Evolutionary conservation across 2,113 vertebrate genomes (phyloP), one percentile per base, ranked within the genome.

Genomic region (Leptosomus discolor): DNA sequence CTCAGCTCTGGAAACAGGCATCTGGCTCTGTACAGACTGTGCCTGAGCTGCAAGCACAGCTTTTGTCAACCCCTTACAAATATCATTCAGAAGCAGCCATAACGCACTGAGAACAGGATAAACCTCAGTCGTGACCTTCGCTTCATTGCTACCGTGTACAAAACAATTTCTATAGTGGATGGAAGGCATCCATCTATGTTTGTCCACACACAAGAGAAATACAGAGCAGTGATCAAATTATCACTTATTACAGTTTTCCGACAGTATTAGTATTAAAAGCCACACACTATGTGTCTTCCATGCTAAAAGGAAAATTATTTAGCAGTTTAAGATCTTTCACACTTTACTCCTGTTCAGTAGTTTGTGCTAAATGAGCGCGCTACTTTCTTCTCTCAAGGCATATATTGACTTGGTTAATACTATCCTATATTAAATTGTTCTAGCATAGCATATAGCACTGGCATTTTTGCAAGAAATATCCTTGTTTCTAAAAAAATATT

Each of bases 11-110:
- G n/a, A 75, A 45, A 27, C 2, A 0, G 0, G 0, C 26, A 46
- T 22, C 9, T 4, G 2, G 0, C 26, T 37, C 0, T 1, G 36
- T 27, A 54, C 8, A 46, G 29, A 46, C 15, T 15, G 7, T 16
- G 36, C 61, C 4, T 3, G 9, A 51, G 41, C n/a, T 48, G 17
- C 54, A 85, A 46, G 29, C 30, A 53, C 36, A 61, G 39, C 48
- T 87, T 78, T 51, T 36, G 30, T 24, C 74, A 69, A 1, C 13
- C n/a, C 30, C 56, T 36, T 37, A 4, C 3, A 56, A 68, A 41
- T 18, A 29, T 11, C 22, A 27, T 32, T 75, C 75, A 65, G 50
- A 74, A 75, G 43, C 29, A 75, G 45, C 6, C 21, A 16, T 9
- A 71, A 65, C 4, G 8, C 45, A 36, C 12, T 8, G 9, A 58